Base-by-base conservation (phyloP, 2,888 invertebrate genomes). In the Acheta domesticus region DNA sequence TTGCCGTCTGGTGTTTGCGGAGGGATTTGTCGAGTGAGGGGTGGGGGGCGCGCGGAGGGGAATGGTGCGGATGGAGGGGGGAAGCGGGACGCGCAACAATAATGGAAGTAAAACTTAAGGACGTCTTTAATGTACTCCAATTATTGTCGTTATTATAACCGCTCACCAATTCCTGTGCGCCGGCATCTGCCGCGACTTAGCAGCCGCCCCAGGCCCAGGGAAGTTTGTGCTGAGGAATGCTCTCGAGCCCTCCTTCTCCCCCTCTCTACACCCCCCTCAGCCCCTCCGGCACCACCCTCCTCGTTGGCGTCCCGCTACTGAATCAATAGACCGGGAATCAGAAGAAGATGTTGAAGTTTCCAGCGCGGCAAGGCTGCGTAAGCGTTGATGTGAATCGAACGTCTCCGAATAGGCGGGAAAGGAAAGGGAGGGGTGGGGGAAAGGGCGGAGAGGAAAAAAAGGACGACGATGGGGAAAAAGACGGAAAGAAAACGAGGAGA, bases 41-140 rank as follows among this genome's bases (percentile, higher is more conserved):
- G 62, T 62, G 14, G 14, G 8, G 62, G 16, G 2, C 5, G 36
- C 5, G 36, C 36, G 36, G 62, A 4, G 12, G 62, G 16, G 16
- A 62, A 19, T 12, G 16, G 14, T 19, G 62, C 62, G 62, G 62
- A 62, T 62, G 16, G 62, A 19, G 16, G 62, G 62, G 62, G 62
- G 16, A 62, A 62, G n/a, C 16, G 62, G 62, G n/a, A 62, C 4
- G n/a, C 62, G 62, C 62, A 62, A 62, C 62, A 62, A 62, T 62
- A 62, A 62, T 62, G 62, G 16, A n/a, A 14, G 16, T 62, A 62
- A 62, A 62, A 62, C 62, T 62, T 62, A n/a, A 62, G n/a, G 62
- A 62, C 62, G 78, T 77, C 79, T 79, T 79, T 80, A 79, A 79
- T 80, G 80, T 79, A 77, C 79, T 80, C 79, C 77, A 79, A 81